Evolutionary conservation across 2,888 invertebrate genomes (phyloP).

Genomic region (Dicyrtomina minuta): DNA sequence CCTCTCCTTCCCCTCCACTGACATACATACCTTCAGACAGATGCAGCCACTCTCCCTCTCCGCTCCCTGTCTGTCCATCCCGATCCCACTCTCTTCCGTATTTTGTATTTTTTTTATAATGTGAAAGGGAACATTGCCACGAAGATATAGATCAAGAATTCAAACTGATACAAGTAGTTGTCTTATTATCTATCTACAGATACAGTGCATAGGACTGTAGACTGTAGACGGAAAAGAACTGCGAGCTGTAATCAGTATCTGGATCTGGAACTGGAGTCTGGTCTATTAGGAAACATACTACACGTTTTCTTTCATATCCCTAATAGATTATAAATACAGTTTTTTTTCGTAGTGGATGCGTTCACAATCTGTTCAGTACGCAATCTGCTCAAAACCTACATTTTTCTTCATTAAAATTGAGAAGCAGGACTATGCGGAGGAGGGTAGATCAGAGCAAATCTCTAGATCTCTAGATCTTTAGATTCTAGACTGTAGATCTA

Average conservation of each 20-base stretch:
- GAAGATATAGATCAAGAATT: background rate
- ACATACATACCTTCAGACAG: too few relatives aligned
- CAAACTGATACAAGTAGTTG: too few relatives aligned
- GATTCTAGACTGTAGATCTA: too few relatives aligned
- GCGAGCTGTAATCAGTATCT: background rate
- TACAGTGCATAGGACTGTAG: background rate
- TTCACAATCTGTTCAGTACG: background rate
- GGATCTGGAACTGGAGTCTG: background rate
- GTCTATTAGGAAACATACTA: background rate
- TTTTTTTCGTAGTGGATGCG: background rate
- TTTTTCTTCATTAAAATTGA: slow-evolving; percentile 14
- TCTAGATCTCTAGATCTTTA: too few relatives aligned
- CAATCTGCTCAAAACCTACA: background rate
- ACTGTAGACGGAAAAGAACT: background rate
- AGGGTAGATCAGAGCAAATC: too few relatives aligned
- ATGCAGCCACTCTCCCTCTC: too few relatives aligned
- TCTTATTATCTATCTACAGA: background rate
- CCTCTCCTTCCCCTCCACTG: background rate
- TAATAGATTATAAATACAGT: background rate
- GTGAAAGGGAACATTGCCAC: background rate
- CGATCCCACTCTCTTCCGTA: background rate
- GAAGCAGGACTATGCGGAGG: background rate
- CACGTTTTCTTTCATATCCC: background rate
- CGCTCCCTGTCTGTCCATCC: background rate
- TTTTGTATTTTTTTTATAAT: background rate